Conservation (phyloP, 2,113 vertebrate genomes). For the Chamaea fasciata region DNA sequence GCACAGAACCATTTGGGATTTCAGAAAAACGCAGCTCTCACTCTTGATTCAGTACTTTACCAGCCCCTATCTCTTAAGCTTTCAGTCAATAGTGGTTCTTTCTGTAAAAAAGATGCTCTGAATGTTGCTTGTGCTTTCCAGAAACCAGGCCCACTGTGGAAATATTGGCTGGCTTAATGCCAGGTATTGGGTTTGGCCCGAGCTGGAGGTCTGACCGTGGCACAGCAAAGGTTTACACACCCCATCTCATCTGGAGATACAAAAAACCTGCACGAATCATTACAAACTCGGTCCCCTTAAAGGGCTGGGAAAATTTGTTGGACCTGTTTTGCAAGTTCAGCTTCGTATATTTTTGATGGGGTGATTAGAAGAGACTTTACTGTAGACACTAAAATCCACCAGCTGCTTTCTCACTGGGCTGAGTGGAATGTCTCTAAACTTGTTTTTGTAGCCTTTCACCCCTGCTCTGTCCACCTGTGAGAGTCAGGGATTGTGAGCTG, state of each 20-base stretch:
- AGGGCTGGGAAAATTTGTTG: not conserved
- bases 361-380: not conserved
- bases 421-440: not conserved
- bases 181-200: not conserved
- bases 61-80: not conserved
- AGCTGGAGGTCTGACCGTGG: not conserved
- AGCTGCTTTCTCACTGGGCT: not conserved
- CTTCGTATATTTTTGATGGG: not conserved
- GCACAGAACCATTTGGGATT: not conserved
- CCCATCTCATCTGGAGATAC: not conserved
- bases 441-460: not conserved
- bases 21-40: not conserved
- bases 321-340: not conserved
- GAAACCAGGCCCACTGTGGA: not conserved
- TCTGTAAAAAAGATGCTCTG: not conserved
- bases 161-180: not conserved
- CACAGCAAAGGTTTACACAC: not conserved
- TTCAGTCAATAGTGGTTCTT: not conserved
- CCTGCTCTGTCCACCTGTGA: not conserved
- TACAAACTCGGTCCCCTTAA: not conserved
- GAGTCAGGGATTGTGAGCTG: not conserved
- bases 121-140: not conserved
- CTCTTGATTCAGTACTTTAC: not conserved
- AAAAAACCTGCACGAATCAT: not conserved
- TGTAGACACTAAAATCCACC: not conserved